A percentile compares a stretch with the other conserved stretches of the same genome.
Conservation (phyloP, 2,113 vertebrate species). For the Equus przewalskii region DNA sequence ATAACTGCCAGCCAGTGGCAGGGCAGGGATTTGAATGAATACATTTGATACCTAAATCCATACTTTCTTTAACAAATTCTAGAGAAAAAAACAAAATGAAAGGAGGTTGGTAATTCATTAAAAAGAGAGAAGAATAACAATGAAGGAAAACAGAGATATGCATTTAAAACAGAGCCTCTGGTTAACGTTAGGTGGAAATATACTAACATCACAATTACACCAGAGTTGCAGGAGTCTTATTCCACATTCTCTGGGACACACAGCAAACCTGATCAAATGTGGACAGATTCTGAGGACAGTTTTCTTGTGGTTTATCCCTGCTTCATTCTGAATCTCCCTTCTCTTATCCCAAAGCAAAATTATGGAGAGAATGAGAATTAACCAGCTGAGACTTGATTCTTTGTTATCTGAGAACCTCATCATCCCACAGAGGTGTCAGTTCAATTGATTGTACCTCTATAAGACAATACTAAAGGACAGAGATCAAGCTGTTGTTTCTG, state of each 20-base stretch:
- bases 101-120: background rate
- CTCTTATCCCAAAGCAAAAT: background rate
- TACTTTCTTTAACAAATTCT: background rate
- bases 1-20: background rate
- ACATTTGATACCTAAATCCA: background rate
- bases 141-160: background rate
- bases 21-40: background rate
- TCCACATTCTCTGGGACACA: background rate
- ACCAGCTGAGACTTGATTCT: background rate
- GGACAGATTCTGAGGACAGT: background rate
- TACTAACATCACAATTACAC: background rate
- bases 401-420: background rate
- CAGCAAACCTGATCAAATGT: background rate
- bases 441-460: background rate
- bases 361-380: background rate
- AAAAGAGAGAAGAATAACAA: background rate
- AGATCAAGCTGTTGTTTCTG: background rate
- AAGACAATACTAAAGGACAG: background rate
- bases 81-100: background rate
- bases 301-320: background rate
- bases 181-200: background rate
- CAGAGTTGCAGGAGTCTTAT: background rate
- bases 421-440: background rate
- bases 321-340: constrained; percentile 1
- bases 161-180: background rate